Evolutionary conservation across 2,797 vertebrate genomes (phyloP), one percentile per base, ranked within the genome.

Genomic region (Tamandua tetradactyla): DNA sequence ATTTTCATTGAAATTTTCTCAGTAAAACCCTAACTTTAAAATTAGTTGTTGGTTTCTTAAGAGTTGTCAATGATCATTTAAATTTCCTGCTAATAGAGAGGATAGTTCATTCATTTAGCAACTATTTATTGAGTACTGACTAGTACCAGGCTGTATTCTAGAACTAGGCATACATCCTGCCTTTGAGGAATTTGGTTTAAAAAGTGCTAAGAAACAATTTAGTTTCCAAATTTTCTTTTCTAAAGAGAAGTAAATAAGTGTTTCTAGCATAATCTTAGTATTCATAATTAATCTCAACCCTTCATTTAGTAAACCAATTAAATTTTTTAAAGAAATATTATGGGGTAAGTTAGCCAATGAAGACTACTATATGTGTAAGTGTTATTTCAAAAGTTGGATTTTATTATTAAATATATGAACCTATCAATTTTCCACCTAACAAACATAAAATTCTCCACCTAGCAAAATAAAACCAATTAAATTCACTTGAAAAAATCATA

Each of bases 1-100:
- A 66, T 87, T 89, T 95, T 90, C 57, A 64, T 20, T 92, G 61
- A 30, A 85, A 72, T 90, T 89, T 92, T 92, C 59, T 79, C 81
- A 89, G 22, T 71, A 72, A 81, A 87, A 75, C 79, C 88, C 42
- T 89, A 91, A 89, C 59, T 89, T 91, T 95, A 86, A 93, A 91
- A 90, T 94, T 89, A 32, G 37, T 35, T 74, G 55, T 74, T 89
- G 27, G 40, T 89, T 94, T 81, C n/a, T 32, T 62, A 57, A 91
- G 61, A 82, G 42, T 79, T n/a, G 12, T 66, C 25, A 27, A 0
- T 69, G 55, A 32, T 25, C 61, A 52, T 80, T 80, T 91, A 55
- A 79, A 68, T 57, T 71, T 52, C 69, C 66, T 69, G 66, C 64
- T 86, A 23, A 68, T n/a, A 32, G 18, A 89, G 55, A 55, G n/a